Percentiles rank a stretch among this genome's conserved stretches.
Conservation (phyloP, 2,888 invertebrate genomes). For the Plebejus argus region DNA sequence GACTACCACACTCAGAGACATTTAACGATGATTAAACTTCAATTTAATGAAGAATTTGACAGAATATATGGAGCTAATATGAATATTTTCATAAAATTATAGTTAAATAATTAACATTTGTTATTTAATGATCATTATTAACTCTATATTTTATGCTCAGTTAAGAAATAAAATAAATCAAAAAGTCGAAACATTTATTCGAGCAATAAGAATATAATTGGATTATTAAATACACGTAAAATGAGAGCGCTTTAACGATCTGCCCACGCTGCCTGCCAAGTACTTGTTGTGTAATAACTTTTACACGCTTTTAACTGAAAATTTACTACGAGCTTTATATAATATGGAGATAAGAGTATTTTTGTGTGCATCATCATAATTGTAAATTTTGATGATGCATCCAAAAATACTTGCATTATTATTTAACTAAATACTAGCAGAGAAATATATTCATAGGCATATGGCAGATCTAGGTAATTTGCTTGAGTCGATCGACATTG, state of each 20-base stretch:
- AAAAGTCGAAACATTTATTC: background rate
- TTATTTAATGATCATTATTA: background rate
- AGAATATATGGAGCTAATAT: too few relatives aligned
- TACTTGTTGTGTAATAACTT: background rate
- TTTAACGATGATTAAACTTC: too few relatives aligned
- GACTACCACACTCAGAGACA: too few relatives aligned
- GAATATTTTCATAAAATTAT: too few relatives aligned
- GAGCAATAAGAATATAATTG: background rate
- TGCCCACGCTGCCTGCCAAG: background rate
- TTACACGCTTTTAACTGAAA: slow-evolving; percentile 1
- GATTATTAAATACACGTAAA: slow-evolving; percentile 7
- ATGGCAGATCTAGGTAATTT: too few relatives aligned
- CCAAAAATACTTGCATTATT: too few relatives aligned
- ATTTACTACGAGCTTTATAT: background rate
- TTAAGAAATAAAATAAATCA: background rate
- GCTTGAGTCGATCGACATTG: too few relatives aligned
- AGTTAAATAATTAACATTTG: too few relatives aligned
- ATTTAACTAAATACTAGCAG: too few relatives aligned
- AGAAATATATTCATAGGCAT: too few relatives aligned
- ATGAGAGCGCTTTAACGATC: slow-evolving; percentile 8
- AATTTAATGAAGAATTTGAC: too few relatives aligned
- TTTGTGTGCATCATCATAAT: background rate
- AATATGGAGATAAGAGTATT: background rate
- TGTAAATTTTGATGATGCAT: background rate
- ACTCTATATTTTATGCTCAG: background rate